Base-by-base conservation (phyloP, 2,888 invertebrate species). In the Lasioglossum figueresi region DNA sequence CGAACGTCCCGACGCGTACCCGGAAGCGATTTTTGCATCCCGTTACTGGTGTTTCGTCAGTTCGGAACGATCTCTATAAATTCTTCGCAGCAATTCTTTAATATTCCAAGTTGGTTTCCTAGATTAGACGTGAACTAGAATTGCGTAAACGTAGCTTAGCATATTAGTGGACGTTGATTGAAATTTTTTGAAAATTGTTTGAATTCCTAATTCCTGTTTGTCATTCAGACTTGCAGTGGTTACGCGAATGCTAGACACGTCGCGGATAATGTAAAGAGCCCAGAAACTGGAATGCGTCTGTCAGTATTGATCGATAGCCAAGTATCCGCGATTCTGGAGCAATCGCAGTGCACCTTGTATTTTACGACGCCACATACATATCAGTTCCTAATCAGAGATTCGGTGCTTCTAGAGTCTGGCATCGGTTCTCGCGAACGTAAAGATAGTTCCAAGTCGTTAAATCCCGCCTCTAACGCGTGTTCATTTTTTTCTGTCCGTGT, bases 351-450 rank as follows among this genome's bases (percentile, higher is more conserved):
- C 59, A 16, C 59, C 59, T 59, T 59, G 59, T 59, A 59, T 59
- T 59, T 59, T 59, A 59, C 59, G 59, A 59, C 16, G 4, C 6
- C 59, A n/a, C n/a, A 52, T 52, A 27, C 16, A 59, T 59, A 59
- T 59, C 59, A 59, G 59, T 27, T 31, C 27, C 59, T 59, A 59
- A 59, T 59, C 59, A 59, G 59, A 59, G 59, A 59, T 59, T 59
- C 59, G 59, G 31, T 6, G 59, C 59, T 59, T 16, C 59, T 27
- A 59, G 31, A 16, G 59, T 27, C 59, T 16, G 27, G 59, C 16
- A 31, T 59, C 59, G 27, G 59, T 59, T 59, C 59, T 27, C 59
- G 27, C 27, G 2, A 59, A 27, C 27, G 14, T 12, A 27, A 14
- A 27, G 59, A 59, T 59, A 27, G 59, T 59, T 59, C 59, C 59